phyloP scores from a whole-genome alignment of 2,888 invertebrate genomes.

The Melanargia galathea region DNA sequence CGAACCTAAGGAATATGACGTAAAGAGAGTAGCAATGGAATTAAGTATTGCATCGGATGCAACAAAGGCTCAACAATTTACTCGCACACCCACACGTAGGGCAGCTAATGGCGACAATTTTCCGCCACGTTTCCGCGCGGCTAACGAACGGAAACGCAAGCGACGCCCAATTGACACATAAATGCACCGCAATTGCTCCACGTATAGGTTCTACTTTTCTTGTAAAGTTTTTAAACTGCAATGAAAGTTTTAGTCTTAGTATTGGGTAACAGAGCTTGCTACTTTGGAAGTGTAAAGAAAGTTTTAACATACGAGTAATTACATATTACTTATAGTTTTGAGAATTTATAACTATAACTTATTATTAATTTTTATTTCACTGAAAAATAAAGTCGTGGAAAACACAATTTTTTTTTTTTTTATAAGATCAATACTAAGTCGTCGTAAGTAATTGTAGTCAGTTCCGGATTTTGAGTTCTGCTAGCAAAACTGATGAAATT shows the following conservation, averaged over 20 bases:
- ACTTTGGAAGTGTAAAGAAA: neutral
- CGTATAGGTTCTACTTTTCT: slow-evolving; percentile 22
- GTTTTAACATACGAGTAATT: neutral
- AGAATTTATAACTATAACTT: no score
- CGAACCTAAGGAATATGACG: no score
- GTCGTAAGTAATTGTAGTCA: no score
- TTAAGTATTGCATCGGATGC: neutral
- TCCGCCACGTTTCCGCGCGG: slow-evolving; percentile 23
- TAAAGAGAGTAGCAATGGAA: neutral
- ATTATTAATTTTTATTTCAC: no score
- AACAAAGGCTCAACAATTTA: neutral
- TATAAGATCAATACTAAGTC: no score
- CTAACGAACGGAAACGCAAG: slow-evolving; percentile 33
- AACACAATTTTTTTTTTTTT: no score
- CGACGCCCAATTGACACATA: slow-evolving; percentile 29
- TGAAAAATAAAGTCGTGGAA: no score
- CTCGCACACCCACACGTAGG: neutral
- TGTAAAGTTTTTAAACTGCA: neutral
- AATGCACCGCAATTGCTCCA: slow-evolving; percentile 25
- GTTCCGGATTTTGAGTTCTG: no score
- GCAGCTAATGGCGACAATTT: slow-evolving; percentile 20
- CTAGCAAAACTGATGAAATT: no score
- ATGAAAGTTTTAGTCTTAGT: neutral
- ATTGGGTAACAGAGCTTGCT: neutral
- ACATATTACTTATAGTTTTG: no score